These are phyloP conservation scores for Chloropsis cyanopogon DNA, from an alignment of 2,113 vertebrate genomes.

Conservation along the genomic window DNA sequence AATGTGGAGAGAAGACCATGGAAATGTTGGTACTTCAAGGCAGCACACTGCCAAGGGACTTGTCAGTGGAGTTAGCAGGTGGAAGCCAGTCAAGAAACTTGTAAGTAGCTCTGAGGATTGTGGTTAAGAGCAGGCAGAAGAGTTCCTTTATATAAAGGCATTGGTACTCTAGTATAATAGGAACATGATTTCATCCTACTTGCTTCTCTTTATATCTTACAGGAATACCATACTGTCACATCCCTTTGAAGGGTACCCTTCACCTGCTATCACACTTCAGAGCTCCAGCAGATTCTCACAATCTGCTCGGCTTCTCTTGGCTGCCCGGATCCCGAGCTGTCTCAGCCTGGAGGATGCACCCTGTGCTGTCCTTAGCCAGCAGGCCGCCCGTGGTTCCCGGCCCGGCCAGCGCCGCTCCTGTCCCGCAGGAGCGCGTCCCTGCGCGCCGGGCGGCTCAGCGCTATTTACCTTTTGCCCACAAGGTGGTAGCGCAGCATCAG, in stretches of 20 bases:
- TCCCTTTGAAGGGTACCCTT: background rate
- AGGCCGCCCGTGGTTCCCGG: background rate
- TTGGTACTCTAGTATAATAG: background rate
- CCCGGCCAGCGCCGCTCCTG: rapidly evolving
- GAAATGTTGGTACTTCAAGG: background rate
- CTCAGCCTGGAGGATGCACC: background rate
- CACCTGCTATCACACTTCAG: background rate
- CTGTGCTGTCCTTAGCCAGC: no score
- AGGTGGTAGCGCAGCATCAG: conserved; percentile 71
- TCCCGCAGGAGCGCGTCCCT: rapidly evolving
- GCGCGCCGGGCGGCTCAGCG: background rate
- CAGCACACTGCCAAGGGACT: background rate
- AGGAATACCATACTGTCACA: background rate
- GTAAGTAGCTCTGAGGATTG: background rate
- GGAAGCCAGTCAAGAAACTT: background rate
- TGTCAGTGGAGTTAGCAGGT: background rate
- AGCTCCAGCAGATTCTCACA: background rate
- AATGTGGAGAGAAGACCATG: background rate
- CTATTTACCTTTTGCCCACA: conserved; percentile 64
- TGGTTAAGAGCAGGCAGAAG: background rate
- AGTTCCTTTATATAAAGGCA: background rate
- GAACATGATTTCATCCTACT: background rate
- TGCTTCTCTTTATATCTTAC: background rate
- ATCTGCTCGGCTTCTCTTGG: background rate
- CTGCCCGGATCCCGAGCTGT: background rate